These are phyloP conservation scores for Anastatus disparis DNA, from an alignment of 1,140 invertebrate species.

Conservation along the genomic window DNA sequence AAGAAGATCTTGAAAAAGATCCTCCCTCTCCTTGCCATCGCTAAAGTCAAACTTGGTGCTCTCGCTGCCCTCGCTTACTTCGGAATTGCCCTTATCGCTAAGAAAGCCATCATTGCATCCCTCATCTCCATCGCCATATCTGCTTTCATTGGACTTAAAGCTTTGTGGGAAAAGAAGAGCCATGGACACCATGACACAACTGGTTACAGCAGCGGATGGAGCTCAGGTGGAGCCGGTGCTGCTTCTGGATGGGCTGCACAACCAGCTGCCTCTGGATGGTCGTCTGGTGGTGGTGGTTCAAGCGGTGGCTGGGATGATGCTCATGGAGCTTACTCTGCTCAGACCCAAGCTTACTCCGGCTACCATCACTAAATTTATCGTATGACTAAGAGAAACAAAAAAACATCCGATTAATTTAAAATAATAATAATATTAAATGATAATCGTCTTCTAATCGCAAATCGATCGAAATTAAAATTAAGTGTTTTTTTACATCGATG, in stretches of 20 bases:
- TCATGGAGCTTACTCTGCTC: constrained; percentile 40
- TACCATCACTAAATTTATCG: constrained; percentile 51
- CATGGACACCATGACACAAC: constrained; percentile 53
- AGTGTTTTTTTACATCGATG: no score
- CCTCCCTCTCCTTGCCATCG: constrained; percentile 69
- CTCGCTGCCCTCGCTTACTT: constrained; percentile 71
- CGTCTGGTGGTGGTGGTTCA: no score
- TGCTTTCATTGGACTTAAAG: constrained; percentile 69
- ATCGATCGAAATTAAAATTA: no score
- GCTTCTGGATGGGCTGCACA: not conserved
- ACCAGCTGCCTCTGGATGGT: constrained; percentile 58
- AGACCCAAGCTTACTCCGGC: constrained; percentile 55
- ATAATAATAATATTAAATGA: no score
- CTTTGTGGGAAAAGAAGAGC: constrained; percentile 60
- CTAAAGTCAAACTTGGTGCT: constrained; percentile 72
- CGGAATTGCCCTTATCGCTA: constrained; percentile 72
- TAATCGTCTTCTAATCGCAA: no score
- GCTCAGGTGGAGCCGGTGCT: constrained; percentile 31
- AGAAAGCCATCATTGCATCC: constrained; percentile 74
- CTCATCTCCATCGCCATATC: constrained; percentile 73
- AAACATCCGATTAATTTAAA: no score
- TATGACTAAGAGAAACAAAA: no score
- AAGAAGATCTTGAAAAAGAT: constrained; percentile 72
- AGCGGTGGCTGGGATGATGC: constrained; percentile 58
- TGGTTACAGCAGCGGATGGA: constrained; percentile 59